Evolutionary conservation across 2,797 vertebrate genomes (phyloP), one percentile per base, ranked within the genome.

Genomic region (Rhodeus uyekii): DNA sequence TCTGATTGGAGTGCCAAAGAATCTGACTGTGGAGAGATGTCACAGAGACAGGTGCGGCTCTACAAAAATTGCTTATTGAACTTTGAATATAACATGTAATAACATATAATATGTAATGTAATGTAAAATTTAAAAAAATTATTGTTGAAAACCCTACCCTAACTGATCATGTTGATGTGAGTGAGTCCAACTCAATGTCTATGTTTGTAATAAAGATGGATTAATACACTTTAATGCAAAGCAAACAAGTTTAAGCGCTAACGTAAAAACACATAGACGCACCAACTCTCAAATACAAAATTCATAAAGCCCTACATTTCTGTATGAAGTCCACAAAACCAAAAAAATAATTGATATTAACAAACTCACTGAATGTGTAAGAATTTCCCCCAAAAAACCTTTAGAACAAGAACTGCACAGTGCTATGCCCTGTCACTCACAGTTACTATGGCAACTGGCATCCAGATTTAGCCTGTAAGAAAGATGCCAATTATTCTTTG

Each of bases 361-460:
- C 50, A 50, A 63, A 58, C 58, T 76, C 55, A 69, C 75, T 73
- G 42, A 69, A 78, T 36, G 73, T 75, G 50, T 27, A 50, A 78
- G 63, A 60, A 24, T 81, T 83, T 76, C 68, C 34, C 63, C 80
- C n/a, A n/a, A n/a, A n/a, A 79, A 58, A 71, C 48, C 81, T 65
- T 74, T 72, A 67, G 34, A 85, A 85, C 85, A 82, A 64, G 73
- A 84, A 81, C 75, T 75, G 82, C 78, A 82, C 67, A 64, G 50
- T 71, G 75, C 81, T 80, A 77, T 77, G 60, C 65, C 58, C 67
- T 76, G 81, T 88, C 85, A 88, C 80, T 88, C 81, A 85, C 24
- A 50, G 87, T 88, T 86, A 84, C 86, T 83, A 87, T 88, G 84
- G 84, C 68, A 87, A 87, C 87, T 65, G 29, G 68, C 48, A 14